A percentile compares a stretch with the other conserved stretches of the same genome.
These are phyloP conservation scores for Anodontia alba DNA, from an alignment of 2,888 invertebrate species.

Conservation along the genomic window DNA sequence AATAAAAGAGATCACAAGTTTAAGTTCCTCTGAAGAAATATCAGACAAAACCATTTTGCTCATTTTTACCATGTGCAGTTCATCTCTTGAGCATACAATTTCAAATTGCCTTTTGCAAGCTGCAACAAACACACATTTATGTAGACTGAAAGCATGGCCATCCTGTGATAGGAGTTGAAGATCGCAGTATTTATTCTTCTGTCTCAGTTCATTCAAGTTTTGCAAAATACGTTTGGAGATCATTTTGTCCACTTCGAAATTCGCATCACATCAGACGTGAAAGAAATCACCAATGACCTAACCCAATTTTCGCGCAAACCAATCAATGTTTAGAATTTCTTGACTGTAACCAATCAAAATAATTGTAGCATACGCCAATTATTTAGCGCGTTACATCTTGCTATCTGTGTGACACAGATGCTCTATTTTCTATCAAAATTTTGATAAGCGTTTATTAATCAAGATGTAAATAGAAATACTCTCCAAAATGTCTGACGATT, in stretches of 20 bases:
- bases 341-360: neutral
- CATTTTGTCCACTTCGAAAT: neutral
- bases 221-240: slow-evolving; percentile 6
- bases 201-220: slow-evolving; percentile 45
- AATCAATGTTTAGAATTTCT: slow-evolving; percentile 5
- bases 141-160: slow-evolving; percentile 43
- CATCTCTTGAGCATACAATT: neutral
- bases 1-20: slow-evolving; percentile 45
- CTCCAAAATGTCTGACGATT: slow-evolving; percentile 59
- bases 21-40: slow-evolving; percentile 34
- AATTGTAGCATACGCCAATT: neutral
- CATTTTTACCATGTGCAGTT: neutral
- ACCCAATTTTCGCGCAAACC: neutral
- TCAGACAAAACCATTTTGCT: slow-evolving; percentile 34
- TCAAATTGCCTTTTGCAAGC: slow-evolving; percentile 52
- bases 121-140: slow-evolving; percentile 61
- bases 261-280: slow-evolving; percentile 7
- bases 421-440: neutral
- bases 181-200: slow-evolving; percentile 54
- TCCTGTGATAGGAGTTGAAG: slow-evolving; percentile 59
- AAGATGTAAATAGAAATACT: neutral
- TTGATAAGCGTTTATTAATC: neutral
- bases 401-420: neutral
- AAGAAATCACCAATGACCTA: neutral
- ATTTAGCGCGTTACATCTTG: neutral